Evolutionary conservation across 2,888 invertebrate genomes (phyloP).

Genomic region (Cylloceria caligata): DNA sequence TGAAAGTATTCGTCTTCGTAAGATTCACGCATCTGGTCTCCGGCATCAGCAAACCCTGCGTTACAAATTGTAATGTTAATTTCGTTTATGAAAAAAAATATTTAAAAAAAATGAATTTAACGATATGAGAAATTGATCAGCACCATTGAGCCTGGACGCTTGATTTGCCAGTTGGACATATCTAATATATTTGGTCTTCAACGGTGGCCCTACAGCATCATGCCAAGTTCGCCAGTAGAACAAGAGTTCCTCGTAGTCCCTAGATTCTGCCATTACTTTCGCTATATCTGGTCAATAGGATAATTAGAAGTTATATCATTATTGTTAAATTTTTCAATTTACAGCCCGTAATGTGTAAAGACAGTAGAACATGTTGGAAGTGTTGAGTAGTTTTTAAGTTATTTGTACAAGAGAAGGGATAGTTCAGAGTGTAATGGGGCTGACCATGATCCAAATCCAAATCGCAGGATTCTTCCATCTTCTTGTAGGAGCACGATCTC

Average conservation of each 20-base stretch:
- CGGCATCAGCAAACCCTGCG: constrained; percentile 91
- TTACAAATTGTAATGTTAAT: constrained; percentile 16
- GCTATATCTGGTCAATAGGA: constrained; percentile 82
- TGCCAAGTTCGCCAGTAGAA: constrained; percentile 94
- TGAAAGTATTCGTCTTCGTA: constrained; percentile 91
- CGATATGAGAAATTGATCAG: constrained; percentile 30
- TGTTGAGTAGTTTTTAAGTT: neutral
- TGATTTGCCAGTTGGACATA: constrained; percentile 93
- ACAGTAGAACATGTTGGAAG: too few species aligned
- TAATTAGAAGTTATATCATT: neutral
- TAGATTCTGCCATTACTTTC: constrained; percentile 89
- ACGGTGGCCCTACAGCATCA: constrained; percentile 91
- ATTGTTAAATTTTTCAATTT: too few species aligned
- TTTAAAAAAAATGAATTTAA: neutral
- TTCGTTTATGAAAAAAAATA: neutral
- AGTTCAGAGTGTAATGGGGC: too few species aligned
- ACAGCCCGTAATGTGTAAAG: too few species aligned
- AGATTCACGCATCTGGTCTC: constrained; percentile 91
- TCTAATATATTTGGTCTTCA: constrained; percentile 91
- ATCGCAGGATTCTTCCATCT: constrained; percentile 82
- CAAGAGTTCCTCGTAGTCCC: constrained; percentile 90
- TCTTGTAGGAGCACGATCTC: constrained; percentile 89
- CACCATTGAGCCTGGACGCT: constrained; percentile 91
- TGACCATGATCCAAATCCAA: constrained; percentile 84
- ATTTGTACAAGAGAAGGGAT: too few species aligned